Evolutionary conservation across 2,113 vertebrate genomes (phyloP).

Genomic region (Gorsachius goisagi): DNA sequence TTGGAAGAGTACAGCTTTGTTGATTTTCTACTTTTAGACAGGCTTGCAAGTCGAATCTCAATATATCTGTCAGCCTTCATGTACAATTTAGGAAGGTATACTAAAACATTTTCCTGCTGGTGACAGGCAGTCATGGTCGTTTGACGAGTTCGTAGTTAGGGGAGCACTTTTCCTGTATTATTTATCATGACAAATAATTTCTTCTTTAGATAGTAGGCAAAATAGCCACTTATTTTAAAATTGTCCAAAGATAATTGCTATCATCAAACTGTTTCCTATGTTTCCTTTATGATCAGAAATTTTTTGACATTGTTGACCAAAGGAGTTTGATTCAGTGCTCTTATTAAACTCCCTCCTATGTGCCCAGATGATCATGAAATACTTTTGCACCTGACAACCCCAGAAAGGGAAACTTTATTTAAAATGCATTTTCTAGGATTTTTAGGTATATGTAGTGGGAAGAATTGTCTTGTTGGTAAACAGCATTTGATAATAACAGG

Average conservation of each 20-base stretch:
- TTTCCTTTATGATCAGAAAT: background rate
- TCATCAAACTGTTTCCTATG: background rate
- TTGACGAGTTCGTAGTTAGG: background rate
- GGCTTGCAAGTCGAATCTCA: background rate
- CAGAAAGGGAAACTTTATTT: background rate
- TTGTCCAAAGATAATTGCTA: background rate
- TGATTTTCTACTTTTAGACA: background rate
- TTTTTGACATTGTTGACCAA: background rate
- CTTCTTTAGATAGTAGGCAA: background rate
- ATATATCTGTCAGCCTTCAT: background rate
- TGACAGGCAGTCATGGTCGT: background rate
- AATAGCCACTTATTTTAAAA: background rate
- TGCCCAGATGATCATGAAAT: background rate
- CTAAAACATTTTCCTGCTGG: background rate
- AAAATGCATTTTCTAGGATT: background rate
- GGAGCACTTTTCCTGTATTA: background rate
- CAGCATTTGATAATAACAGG: background rate
- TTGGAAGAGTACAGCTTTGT: background rate
- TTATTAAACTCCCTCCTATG: background rate
- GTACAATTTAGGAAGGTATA: background rate
- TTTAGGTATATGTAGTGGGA: background rate
- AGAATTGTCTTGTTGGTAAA: background rate
- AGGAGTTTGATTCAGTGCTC: background rate
- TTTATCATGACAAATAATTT: background rate
- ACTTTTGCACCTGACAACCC: background rate